phyloP scores from a whole-genome alignment of 2,797 vertebrate species.

The Anniella stebbinsi region DNA sequence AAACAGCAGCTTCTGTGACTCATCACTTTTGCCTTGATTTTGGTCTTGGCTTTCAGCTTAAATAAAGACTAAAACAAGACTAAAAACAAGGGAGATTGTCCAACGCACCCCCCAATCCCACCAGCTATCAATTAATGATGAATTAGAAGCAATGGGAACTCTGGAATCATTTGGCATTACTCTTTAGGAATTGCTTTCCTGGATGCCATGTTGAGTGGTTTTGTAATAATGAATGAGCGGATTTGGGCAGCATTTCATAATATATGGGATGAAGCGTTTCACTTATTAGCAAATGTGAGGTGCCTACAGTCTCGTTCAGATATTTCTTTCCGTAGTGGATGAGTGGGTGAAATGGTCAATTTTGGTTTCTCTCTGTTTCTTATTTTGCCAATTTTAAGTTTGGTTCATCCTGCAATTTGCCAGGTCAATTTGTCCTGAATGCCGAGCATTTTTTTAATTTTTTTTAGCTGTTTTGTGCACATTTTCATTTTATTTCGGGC shows the following conservation, averaged over 20 bases:
- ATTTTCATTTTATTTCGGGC: too few relatives aligned
- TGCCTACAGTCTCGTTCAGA: not conserved
- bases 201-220: not conserved
- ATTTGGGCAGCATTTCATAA: not conserved
- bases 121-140: slow-evolving; percentile 7
- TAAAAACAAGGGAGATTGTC: slow-evolving; percentile 5
- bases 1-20: slow-evolving; percentile 35
- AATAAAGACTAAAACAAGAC: not conserved
- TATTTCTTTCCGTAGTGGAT: not conserved
- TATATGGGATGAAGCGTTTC: not conserved
- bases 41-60: slow-evolving; percentile 29
- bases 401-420: too few relatives aligned
- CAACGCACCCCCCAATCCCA: not conserved
- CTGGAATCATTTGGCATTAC: slow-evolving; percentile 21
- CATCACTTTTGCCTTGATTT: slow-evolving; percentile 40
- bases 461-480: too few relatives aligned
- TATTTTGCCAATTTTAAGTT: too few relatives aligned
- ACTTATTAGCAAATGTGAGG: not conserved
- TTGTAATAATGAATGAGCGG: slow-evolving; percentile 18
- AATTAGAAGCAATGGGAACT: slow-evolving; percentile 12
- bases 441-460: too few relatives aligned
- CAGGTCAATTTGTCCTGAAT: too few relatives aligned
- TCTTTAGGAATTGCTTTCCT: slow-evolving; percentile 4
- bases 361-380: too few relatives aligned
- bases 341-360: not conserved